Percentiles rank a stretch among this genome's conserved stretches.
Conservation (phyloP, 2,888 invertebrate genomes). For the Nymphalis urticae region DNA sequence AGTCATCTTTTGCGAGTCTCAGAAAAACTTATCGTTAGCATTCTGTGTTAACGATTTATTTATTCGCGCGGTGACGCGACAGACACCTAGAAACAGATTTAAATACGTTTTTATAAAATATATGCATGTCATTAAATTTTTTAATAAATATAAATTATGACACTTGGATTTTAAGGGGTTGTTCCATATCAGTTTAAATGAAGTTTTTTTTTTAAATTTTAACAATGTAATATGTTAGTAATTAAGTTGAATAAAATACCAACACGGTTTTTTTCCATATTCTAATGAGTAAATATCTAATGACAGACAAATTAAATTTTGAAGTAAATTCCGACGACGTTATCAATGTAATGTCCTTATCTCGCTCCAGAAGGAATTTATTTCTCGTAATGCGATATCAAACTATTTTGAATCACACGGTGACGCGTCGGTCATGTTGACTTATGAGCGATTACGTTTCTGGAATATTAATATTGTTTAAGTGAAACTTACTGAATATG, state of each 20-base stretch:
- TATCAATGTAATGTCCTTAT: conserved; percentile 13
- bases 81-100: not conserved
- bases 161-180: too few relatives aligned
- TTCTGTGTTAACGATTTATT: not conserved
- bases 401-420: conserved; percentile 14
- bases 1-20: conserved; percentile 20
- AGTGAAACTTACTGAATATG: conserved; percentile 33
- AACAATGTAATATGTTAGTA: too few relatives aligned
- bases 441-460: conserved; percentile 11
- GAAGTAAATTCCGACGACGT: conserved; percentile 4
- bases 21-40: conserved; percentile 1
- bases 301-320: not conserved
- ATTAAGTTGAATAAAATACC: too few relatives aligned
- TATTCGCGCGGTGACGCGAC: not conserved
- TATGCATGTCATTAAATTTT: not conserved
- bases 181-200: too few relatives aligned
- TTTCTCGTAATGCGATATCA: conserved; percentile 15
- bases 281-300: not conserved
- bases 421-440: conserved; percentile 18
- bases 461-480: conserved; percentile 22
- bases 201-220: too few relatives aligned
- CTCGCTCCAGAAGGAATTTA: conserved; percentile 2
- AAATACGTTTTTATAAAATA: not conserved
- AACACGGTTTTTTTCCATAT: too few relatives aligned
- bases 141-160: not conserved